Evolutionary conservation across 2,888 invertebrate genomes (phyloP), one percentile per base, ranked within the genome.

Genomic region (Magallana nippona): DNA sequence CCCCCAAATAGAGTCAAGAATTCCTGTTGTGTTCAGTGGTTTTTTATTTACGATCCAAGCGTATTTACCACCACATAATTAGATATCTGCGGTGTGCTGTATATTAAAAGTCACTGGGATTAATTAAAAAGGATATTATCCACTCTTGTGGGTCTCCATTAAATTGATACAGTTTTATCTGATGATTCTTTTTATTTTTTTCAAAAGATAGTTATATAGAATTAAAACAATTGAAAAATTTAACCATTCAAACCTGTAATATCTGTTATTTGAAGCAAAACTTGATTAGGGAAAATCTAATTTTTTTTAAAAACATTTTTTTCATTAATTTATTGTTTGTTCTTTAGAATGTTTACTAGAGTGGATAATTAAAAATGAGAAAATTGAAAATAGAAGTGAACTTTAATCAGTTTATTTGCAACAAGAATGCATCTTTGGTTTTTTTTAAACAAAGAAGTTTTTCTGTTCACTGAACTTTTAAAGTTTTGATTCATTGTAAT

Each of bases 1-100:
- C 32, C 15, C 71, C 71, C 32, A 71, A 71, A 71, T 71, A 22
- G 71, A 71, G 71, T 71, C 71, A 19, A 71, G 71, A 71, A 71
- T 71, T 71, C 71, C 71, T 27, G 71, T 71, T 27, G 71, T 71
- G 71, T 71, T 11, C 17, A 8, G 44, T 44, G 44, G 44, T 71
- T 60, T n/a, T 60, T 60, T 71, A 71, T 71, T 71, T 32, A 71
- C 32, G 71, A 71, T 22, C 71, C 32, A 15, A 71, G 32, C 71
- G 15, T 71, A 71, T 71, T 71, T 71, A 32, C 71, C 27, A 32
- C 71, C 71, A 27, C 32, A 27, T 71, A 71, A 71, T 71, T 71
- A 71, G 71, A 71, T 71, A 71, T 71, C 32, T 71, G 71, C 15
- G 71, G 71, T 71, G 71, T 27, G 22, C 15, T 71, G 27, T 71